phyloP scores from a whole-genome alignment of 2,113 vertebrate species.

The Colistium nudipinnis region DNA sequence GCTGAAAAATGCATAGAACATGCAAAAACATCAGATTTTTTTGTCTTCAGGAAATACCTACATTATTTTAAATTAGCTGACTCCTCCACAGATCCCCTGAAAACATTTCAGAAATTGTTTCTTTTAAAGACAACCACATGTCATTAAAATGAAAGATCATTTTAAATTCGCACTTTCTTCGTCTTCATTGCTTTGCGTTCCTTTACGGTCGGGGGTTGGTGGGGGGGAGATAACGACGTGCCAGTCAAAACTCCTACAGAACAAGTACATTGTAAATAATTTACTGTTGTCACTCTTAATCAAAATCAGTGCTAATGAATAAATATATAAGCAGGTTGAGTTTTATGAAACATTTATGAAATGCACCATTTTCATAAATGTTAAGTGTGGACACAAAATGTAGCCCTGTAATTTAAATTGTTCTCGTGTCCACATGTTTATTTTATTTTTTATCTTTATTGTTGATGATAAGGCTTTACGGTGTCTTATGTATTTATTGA shows the following conservation, averaged over 20 bases:
- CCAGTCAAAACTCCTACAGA: slow-evolving; percentile 54
- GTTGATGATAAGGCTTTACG: too few relatives aligned
- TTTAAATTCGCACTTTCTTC: slow-evolving; percentile 68
- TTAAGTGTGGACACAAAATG: background rate
- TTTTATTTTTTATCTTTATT: background rate
- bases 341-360: background rate
- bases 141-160: slow-evolving; percentile 71
- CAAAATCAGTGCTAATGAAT: slow-evolving; percentile 36
- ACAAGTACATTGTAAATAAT: slow-evolving; percentile 28
- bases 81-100: slow-evolving; percentile 57
- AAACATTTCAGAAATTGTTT: slow-evolving; percentile 65
- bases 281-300: slow-evolving; percentile 23
- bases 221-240: slow-evolving; percentile 56
- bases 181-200: slow-evolving; percentile 26
- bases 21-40: slow-evolving; percentile 45
- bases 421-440: background rate
- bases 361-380: background rate
- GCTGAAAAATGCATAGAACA: slow-evolving; percentile 33
- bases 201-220: slow-evolving; percentile 26
- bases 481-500: too few relatives aligned
- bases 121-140: slow-evolving; percentile 68
- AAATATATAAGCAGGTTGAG: background rate
- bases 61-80: slow-evolving; percentile 57
- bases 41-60: slow-evolving; percentile 51
- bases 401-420: background rate